Evolutionary conservation across 2,888 invertebrate species (phyloP).

Genomic region (Drosophila tripunctata): DNA sequence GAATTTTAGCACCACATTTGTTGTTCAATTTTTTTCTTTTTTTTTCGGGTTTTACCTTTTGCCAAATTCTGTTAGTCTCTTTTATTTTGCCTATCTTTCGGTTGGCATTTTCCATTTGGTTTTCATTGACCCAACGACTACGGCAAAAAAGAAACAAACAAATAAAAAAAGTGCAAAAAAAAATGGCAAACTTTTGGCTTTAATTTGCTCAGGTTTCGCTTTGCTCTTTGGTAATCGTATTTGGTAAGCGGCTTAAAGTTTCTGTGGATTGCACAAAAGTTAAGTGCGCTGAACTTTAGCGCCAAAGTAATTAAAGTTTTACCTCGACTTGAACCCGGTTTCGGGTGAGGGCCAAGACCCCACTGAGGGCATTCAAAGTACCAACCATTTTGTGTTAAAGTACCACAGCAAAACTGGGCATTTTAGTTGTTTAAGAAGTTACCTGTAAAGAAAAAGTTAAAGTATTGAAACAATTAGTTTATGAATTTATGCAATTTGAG

Average conservation of each 20-base stretch:
- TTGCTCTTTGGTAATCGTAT: slow-evolving; percentile 32
- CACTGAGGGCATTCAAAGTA: slow-evolving; percentile 21
- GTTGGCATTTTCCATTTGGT: slow-evolving; percentile 35
- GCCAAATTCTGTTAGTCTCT: slow-evolving; percentile 7
- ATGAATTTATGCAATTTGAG: neutral
- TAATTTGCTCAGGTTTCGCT: slow-evolving; percentile 26
- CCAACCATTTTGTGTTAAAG: slow-evolving; percentile 35
- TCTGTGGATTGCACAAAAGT: slow-evolving; percentile 48
- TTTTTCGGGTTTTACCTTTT: slow-evolving; percentile 15
- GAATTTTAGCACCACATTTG: slow-evolving; percentile 39
- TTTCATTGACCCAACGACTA: slow-evolving; percentile 43
- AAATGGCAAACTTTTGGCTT: slow-evolving; percentile 8
- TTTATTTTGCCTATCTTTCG: slow-evolving; percentile 7
- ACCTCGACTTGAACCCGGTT: slow-evolving; percentile 6
- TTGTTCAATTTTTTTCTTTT: slow-evolving; percentile 2
- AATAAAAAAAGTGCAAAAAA: neutral
- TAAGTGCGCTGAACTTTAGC: slow-evolving; percentile 61
- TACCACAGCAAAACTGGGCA: slow-evolving; percentile 13
- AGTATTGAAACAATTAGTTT: slow-evolving; percentile 2
- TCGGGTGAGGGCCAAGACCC: neutral
- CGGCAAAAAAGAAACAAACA: slow-evolving; percentile 1
- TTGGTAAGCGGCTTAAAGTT: slow-evolving; percentile 65
- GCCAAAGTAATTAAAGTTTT: slow-evolving; percentile 71
- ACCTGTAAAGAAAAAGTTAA: slow-evolving; percentile 58
- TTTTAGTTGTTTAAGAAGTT: slow-evolving; percentile 39